phyloP scores from a whole-genome alignment of 2,797 vertebrate species.

The Numenius phaeopus region DNA sequence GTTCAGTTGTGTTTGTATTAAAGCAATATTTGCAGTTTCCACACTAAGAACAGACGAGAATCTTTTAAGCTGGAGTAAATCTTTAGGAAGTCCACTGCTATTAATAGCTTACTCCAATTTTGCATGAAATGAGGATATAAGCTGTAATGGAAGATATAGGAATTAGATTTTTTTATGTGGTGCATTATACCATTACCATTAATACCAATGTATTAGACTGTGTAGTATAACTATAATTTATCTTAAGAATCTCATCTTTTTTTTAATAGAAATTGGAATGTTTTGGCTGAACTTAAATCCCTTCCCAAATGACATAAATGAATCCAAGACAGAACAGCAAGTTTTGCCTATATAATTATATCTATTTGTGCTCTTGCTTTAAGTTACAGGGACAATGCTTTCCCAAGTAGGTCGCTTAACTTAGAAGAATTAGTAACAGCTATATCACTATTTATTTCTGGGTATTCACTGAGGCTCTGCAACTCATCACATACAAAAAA shows the following conservation, averaged over 20 bases:
- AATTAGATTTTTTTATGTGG: background rate
- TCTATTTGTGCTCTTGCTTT: background rate
- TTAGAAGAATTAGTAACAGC: conserved; percentile 30
- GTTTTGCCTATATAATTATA: conserved; percentile 16
- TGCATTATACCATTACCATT: conserved; percentile 5
- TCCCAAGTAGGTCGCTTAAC: conserved; percentile 24
- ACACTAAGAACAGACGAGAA: background rate
- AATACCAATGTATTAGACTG: background rate
- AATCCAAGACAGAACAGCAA: background rate
- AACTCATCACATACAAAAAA: background rate
- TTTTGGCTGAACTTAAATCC: conserved; percentile 21
- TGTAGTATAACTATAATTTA: background rate
- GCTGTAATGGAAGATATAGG: background rate
- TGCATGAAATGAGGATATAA: conserved; percentile 31
- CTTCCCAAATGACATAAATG: background rate
- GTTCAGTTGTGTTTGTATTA: background rate
- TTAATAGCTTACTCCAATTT: conserved; percentile 36
- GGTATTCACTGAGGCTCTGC: background rate
- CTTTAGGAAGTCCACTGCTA: background rate
- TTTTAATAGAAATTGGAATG: background rate
- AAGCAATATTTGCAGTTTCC: background rate
- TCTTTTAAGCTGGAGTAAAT: conserved; percentile 12
- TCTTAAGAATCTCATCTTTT: background rate
- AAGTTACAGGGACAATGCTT: conserved; percentile 29
- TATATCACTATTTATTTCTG: background rate